Percentiles rank a stretch among this genome's conserved stretches.
Evolutionary conservation across 2,113 vertebrate genomes (phyloP).

Genomic region (Bagarius yarrelli): DNA sequence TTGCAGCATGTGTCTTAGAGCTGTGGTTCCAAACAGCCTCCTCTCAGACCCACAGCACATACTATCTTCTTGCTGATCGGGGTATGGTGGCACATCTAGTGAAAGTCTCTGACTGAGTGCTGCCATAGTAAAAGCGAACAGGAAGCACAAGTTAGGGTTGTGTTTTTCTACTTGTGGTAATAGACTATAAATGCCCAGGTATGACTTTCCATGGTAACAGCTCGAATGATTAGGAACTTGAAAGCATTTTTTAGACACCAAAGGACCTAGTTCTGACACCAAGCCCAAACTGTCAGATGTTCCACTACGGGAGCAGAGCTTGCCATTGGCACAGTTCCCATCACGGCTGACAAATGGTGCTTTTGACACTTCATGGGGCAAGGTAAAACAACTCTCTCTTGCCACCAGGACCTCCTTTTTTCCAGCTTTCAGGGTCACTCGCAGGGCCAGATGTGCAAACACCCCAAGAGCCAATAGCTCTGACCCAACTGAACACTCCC

Average conservation of each 20-base stretch:
- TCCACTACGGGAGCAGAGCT: neutral
- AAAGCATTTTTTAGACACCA: neutral
- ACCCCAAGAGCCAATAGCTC: conserved; percentile 78
- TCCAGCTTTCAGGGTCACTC: conserved; percentile 79
- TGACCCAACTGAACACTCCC: conserved; percentile 79
- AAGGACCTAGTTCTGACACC: neutral
- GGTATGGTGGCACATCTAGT: conserved; percentile 44
- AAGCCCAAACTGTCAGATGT: neutral
- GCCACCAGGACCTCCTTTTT: conserved; percentile 64
- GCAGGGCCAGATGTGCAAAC: conserved; percentile 83
- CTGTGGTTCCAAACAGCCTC: conserved; percentile 75
- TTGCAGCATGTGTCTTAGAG: conserved; percentile 86
- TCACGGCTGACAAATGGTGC: neutral
- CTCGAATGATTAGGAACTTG: conserved; percentile 48
- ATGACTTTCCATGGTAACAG: conserved; percentile 69
- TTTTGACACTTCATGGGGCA: neutral
- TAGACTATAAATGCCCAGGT: conserved; percentile 78
- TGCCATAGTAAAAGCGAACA: conserved; percentile 76
- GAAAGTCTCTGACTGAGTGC: conserved; percentile 74
- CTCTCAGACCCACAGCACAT: conserved; percentile 55
- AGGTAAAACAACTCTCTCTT: conserved; percentile 18
- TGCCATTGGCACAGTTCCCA: neutral
- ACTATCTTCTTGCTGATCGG: neutral
- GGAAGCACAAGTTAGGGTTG: conserved; percentile 74
- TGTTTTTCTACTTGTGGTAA: conserved; percentile 78